phyloP scores from a whole-genome alignment of 1,140 invertebrate species.

The Ptiloglossa arizonensis region DNA sequence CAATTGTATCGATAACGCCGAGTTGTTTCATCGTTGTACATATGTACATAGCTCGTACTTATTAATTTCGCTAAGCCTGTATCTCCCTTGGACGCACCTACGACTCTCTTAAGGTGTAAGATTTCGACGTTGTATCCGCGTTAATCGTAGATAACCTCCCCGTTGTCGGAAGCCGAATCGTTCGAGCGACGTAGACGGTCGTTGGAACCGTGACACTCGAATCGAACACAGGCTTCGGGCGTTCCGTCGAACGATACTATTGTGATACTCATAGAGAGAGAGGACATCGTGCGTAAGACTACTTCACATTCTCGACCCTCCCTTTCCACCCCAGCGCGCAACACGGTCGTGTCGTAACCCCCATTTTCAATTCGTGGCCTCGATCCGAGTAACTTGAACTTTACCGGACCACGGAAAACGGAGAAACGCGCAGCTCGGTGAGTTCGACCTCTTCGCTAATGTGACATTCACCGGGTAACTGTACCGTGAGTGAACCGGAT shows the following conservation, averaged over 20 bases:
- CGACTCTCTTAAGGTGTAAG: conserved; percentile 47
- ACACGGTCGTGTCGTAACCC: neutral
- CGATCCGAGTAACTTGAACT: neutral
- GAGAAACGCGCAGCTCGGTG: no score
- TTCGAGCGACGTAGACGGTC: neutral
- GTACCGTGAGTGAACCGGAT: no score
- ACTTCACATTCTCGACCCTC: conserved; percentile 10
- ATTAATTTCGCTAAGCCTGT: conserved; percentile 80
- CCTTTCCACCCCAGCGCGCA: no score
- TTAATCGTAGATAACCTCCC: neutral
- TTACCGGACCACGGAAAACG: neutral
- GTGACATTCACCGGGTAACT: no score
- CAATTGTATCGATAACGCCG: conserved; percentile 72
- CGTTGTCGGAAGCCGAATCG: neutral
- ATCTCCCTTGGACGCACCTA: conserved; percentile 54
- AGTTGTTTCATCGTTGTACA: conserved; percentile 80
- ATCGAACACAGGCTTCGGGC: conserved; percentile 76
- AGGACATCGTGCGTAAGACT: conserved; percentile 33
- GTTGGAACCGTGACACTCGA: no score
- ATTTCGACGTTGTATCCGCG: conserved; percentile 45
- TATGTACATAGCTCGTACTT: conserved; percentile 83
- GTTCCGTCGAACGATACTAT: conserved; percentile 80
- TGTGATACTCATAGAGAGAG: conserved; percentile 77
- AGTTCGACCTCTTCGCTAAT: no score
- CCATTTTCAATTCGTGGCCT: neutral